Conservation (phyloP, 1,140 invertebrate genomes). For the Pantala flavescens region DNA sequence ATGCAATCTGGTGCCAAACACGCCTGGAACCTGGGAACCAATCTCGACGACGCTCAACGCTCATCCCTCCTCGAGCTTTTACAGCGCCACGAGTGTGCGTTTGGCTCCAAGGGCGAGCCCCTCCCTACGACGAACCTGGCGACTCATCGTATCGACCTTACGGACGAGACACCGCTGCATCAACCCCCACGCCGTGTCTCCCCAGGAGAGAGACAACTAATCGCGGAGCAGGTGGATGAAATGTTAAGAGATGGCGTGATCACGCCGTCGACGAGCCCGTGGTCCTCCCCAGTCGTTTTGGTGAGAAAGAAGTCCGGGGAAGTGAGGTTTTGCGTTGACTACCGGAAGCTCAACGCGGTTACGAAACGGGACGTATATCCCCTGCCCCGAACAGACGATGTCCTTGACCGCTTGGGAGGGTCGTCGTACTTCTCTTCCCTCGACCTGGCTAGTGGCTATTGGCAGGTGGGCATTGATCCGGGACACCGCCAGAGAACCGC, state of each 20-base stretch:
- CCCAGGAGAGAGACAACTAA: too few species aligned
- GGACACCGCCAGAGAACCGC: constrained; percentile 28
- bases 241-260: constrained; percentile 16
- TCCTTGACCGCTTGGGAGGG: constrained; percentile 32
- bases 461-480: constrained; percentile 18
- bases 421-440: constrained; percentile 29
- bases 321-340: constrained; percentile 37
- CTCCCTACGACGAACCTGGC: too few species aligned
- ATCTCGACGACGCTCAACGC: too few species aligned
- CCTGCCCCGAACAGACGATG: constrained; percentile 35
- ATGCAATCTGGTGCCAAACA: too few species aligned
- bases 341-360: constrained; percentile 34
- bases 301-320: constrained; percentile 31
- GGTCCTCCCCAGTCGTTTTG: constrained; percentile 33
- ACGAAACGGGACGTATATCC: constrained; percentile 37
- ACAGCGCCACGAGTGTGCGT: too few species aligned
- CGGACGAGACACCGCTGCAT: too few species aligned
- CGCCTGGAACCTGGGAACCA: too few species aligned
- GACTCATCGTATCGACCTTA: too few species aligned
- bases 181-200: too few species aligned
- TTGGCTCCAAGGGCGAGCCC: too few species aligned
- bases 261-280: constrained; percentile 30
- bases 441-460: constrained; percentile 25
- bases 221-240: too few species aligned
- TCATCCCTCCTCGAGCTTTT: too few species aligned